These are phyloP conservation scores for Megastigmus dorsalis DNA, from an alignment of 2,888 invertebrate genomes.

Conservation along the genomic window DNA sequence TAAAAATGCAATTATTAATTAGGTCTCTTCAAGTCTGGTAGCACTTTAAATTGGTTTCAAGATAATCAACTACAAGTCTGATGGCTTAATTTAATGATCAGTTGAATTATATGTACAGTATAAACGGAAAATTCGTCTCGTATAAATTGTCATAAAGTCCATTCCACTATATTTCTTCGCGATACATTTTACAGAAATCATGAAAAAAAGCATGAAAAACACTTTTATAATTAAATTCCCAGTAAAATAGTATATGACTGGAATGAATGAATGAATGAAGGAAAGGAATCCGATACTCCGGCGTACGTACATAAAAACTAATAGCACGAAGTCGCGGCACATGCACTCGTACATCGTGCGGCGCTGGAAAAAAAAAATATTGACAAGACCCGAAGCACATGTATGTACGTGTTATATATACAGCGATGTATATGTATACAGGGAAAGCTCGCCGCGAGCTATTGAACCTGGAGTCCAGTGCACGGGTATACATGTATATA, in stretches of 20 bases:
- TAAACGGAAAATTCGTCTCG: too few species aligned
- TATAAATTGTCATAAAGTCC: too few species aligned
- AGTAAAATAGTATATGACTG: background rate
- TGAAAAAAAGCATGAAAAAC: background rate
- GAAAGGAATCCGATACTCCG: too few species aligned
- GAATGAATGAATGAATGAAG: background rate
- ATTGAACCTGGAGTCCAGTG: too few species aligned
- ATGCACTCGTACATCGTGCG: background rate
- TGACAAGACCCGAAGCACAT: background rate
- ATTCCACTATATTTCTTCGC: background rate
- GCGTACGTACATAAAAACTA: background rate
- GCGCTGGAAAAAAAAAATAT: slow-evolving; percentile 4
- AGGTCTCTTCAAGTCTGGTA: too few species aligned
- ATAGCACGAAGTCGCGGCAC: background rate
- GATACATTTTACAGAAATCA: background rate
- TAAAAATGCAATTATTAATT: background rate
- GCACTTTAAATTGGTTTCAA: too few species aligned
- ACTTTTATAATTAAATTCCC: background rate
- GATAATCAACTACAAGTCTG: too few species aligned
- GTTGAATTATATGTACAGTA: background rate
- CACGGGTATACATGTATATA: too few species aligned
- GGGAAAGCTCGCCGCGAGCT: too few species aligned
- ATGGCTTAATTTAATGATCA: background rate
- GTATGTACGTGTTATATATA: background rate
- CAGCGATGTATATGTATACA: background rate